A percentile compares a stretch with the other conserved stretches of the same genome.
phyloP scores from a whole-genome alignment of 2,113 vertebrate species.

The Hippocampus guttulatus region DNA sequence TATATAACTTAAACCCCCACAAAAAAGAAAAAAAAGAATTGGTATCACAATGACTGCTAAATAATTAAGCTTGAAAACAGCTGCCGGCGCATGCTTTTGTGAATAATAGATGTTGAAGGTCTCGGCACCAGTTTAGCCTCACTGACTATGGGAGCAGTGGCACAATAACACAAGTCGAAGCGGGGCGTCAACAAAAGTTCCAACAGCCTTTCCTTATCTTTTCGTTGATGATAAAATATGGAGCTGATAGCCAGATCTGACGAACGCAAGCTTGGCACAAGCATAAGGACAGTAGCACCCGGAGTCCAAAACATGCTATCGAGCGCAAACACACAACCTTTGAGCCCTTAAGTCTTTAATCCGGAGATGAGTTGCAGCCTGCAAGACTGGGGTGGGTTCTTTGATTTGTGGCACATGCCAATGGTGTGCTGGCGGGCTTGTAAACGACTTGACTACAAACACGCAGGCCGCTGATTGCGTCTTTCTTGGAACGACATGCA shows the following conservation, averaged over 20 bases:
- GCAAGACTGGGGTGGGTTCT: conserved; percentile 11
- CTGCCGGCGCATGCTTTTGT: conserved; percentile 44
- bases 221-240: conserved; percentile 11
- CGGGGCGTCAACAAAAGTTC: conserved; percentile 9
- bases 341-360: conserved; percentile 34
- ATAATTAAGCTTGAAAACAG: conserved; percentile 48
- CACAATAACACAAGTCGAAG: conserved; percentile 20
- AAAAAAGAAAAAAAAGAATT: conserved; percentile 31
- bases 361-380: conserved; percentile 15
- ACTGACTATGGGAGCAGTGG: conserved; percentile 18
- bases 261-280: conserved; percentile 4
- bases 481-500: conserved; percentile 12
- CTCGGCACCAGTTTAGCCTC: conserved; percentile 26
- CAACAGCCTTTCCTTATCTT: not conserved
- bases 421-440: conserved; percentile 4
- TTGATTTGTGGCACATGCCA: conserved; percentile 17
- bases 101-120: conserved; percentile 56
- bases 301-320: conserved; percentile 11
- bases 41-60: conserved; percentile 18
- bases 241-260: conserved; percentile 5
- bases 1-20: conserved; percentile 10
- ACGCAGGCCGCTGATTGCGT: conserved; percentile 27
- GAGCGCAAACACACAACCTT: conserved; percentile 10
- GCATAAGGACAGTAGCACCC: not conserved
- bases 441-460: conserved; percentile 13